These are phyloP conservation scores for Sturmia bella DNA, from an alignment of 2,888 invertebrate species.

Conservation along the genomic window DNA sequence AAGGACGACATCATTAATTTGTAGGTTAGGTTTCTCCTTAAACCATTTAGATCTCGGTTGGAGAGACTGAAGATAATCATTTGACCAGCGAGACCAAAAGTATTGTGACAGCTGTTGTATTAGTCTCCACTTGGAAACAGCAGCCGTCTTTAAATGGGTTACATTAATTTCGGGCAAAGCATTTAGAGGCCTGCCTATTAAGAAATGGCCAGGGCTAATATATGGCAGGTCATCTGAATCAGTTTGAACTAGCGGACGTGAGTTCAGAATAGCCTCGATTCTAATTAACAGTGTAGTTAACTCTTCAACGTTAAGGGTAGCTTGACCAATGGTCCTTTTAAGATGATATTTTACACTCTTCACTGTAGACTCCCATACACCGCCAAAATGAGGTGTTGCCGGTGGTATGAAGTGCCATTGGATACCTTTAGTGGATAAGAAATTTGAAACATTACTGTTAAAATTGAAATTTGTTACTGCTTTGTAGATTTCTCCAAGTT, in stretches of 20 bases:
- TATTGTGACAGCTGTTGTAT: conserved; percentile 5
- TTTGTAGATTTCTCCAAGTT: conserved; percentile 19
- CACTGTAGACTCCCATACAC: no score
- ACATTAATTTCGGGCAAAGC: conserved; percentile 9
- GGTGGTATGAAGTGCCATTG: conserved; percentile 50
- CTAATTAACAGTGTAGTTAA: conserved; percentile 26
- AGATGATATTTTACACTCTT: no score
- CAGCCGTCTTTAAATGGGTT: neutral
- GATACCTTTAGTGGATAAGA: conserved; percentile 36
- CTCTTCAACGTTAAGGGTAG: conserved; percentile 34
- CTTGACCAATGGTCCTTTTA: neutral
- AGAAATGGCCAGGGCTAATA: conserved; percentile 36
- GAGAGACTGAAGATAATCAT: neutral
- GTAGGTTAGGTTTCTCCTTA: conserved; percentile 5
- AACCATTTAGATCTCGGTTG: conserved; percentile 23
- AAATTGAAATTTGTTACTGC: conserved; percentile 12
- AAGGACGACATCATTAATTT: conserved; percentile 19
- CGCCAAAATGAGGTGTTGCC: neutral
- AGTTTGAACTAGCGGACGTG: conserved; percentile 11
- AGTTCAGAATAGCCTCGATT: conserved; percentile 39
- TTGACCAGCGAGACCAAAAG: conserved; percentile 27
- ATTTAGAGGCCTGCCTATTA: conserved; percentile 30
- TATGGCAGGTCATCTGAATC: conserved; percentile 34
- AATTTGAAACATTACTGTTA: conserved; percentile 35
- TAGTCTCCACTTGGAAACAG: neutral